Base-by-base conservation (phyloP, 2,888 invertebrate species). In the Parelbella ahira region DNA sequence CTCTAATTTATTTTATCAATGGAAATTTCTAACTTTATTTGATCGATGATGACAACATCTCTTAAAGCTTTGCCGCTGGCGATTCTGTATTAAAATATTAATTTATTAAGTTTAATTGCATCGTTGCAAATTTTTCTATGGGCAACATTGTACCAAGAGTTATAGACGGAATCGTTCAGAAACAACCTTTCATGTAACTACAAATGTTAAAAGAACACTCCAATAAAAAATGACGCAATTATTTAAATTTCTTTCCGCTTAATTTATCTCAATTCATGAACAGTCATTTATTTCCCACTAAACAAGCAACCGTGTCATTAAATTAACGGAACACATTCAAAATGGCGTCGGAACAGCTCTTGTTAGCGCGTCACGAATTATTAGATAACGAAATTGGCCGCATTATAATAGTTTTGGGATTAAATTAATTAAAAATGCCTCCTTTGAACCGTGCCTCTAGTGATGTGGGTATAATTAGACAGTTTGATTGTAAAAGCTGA, bases 391-490 rank as follows among this genome's bases (percentile, higher is more conserved):
- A 82, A 84, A 86, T 84, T 84, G 82, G 73, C 67, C 71, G 68
- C 70, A 84, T 83, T 83, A 81, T 82, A 81, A 83, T 83, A 83
- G 80, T 81, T 82, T 81, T 74, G 69, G 78, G 72, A 65, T 68
- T 81, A 83, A 87, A 86, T 87, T 84, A 87, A 86, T 86, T 86
- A 86, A 78, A 81, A 83, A 76, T 74, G 69, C 73, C 73, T 73
- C 70, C 73, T 79, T 75, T 76, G 74, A 77, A 71, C 73, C 76
- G 78, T 72, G 69, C 68, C 68, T 60, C 66, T 62, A 72, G 69
- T 83, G 86, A 87, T 87, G 83, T 82, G 84, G 86, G 86, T 86
- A 83, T 84, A 86, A 86, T 86, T 86, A 87, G 80, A 73, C 75
- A 73, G 76, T 73, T 76, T 78, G 86, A 86, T 87, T 75, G 70